Evolutionary conservation across 2,888 invertebrate genomes (phyloP), one percentile per base, ranked within the genome.

Genomic region (Pyrocoelia pectoralis): DNA sequence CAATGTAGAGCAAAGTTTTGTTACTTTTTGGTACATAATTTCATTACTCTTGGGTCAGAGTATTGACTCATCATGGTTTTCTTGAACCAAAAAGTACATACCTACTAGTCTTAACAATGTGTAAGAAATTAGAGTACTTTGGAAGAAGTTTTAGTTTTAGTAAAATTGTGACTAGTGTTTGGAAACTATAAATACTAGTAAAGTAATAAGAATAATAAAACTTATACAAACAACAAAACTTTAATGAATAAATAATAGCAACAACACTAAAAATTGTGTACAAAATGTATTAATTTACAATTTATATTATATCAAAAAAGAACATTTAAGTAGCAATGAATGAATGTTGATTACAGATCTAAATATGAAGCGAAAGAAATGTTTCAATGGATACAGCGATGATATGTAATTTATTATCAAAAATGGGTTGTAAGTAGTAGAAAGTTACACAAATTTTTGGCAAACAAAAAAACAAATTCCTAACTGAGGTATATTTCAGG

Each of bases 401-500:
- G 53, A 54, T 54, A 54, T 54, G 53, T 54, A 54, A 54, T 54
- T 40, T 10, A 33, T 38, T 46, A 46, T 46, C 14, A 6, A 52
- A 52, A 52, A 33, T 52, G 24, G 52, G 52, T 52, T 15, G 15
- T 50, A n/a, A n/a, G n/a, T n/a, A 15, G 24, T 28, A 46, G 38
- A 52, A 10, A 40, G 40, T 33, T 18, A 51, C 50, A 38, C 49
- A 52, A 6, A 9, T 9, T 24, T 24, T 6, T 59, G 61, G 50
- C 57, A 51, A 66, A 61, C 67, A 57, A 60, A 56, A 46, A 60
- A 48, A 52, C 28, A 54, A 60, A 43, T 61, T 15, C 52, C 61
- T 56, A 54, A 18, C 50, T 59, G 58, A 61, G 63, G 63, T 67
- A 66, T 67, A 65, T 66, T 68, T 72, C 72, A 75, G 66, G 73